Percentiles rank a stretch among this genome's conserved stretches.
phyloP scores from a whole-genome alignment of 2,113 vertebrate species.

The Odontesthes bonariensis region DNA sequence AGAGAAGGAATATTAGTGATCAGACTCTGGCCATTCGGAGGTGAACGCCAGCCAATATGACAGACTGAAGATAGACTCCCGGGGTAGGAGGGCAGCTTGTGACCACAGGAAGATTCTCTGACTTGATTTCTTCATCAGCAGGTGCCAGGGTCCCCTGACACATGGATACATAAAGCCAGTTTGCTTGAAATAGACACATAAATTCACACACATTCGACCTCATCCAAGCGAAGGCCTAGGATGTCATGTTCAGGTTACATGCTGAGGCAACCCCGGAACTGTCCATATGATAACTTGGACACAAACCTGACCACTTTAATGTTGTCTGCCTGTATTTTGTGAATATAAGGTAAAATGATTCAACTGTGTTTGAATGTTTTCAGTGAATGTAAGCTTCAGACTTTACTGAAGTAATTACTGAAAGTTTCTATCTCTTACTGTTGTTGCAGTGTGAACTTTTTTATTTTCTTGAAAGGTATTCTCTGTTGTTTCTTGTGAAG shows the following conservation, averaged over 20 bases:
- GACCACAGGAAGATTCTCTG: slow-evolving; percentile 64
- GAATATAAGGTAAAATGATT: background rate
- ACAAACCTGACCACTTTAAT: slow-evolving; percentile 17
- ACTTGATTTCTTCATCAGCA: slow-evolving; percentile 84
- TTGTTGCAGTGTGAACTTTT: background rate
- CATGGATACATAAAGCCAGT: slow-evolving; percentile 45
- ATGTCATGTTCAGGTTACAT: slow-evolving; percentile 50
- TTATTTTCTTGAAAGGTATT: background rate
- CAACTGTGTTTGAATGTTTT: background rate
- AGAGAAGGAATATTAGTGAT: slow-evolving; percentile 60
- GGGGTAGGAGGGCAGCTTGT: slow-evolving; percentile 81
- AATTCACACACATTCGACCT: slow-evolving; percentile 24
- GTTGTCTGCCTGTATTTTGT: background rate
- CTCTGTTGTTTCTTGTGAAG: background rate
- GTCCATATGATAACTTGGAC: slow-evolving; percentile 66
- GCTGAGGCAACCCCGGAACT: slow-evolving; percentile 65
- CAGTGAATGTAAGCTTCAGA: background rate
- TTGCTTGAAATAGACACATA: slow-evolving; percentile 24
- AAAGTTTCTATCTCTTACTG: background rate
- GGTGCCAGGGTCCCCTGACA: slow-evolving; percentile 70
- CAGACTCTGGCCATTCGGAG: slow-evolving; percentile 49
- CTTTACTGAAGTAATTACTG: background rate
- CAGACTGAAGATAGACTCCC: slow-evolving; percentile 73
- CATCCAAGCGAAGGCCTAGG: slow-evolving; percentile 38
- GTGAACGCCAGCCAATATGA: slow-evolving; percentile 57